Conservation (phyloP, 2,888 invertebrate species). For the Xanthostigma xanthostigma region DNA sequence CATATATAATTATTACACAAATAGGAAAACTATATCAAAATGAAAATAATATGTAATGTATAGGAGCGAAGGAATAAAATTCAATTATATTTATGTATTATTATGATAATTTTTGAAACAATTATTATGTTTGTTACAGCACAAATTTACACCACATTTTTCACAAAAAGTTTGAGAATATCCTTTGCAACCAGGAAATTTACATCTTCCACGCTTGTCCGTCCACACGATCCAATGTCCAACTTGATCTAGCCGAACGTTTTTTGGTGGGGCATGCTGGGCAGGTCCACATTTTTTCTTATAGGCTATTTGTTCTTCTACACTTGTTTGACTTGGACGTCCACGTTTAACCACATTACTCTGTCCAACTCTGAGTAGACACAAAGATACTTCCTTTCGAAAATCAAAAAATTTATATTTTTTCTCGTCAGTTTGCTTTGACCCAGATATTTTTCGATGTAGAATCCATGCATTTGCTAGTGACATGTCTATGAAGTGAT, state of each 20-base stretch:
- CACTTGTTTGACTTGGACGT: too few species aligned
- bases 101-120: slow-evolving; percentile 6
- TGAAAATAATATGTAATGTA: too few species aligned
- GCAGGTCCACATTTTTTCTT: not conserved
- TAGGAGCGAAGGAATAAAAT: too few species aligned
- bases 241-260: slow-evolving; percentile 7
- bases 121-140: slow-evolving; percentile 7
- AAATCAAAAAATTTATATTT: too few species aligned
- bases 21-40: too few species aligned
- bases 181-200: slow-evolving; percentile 10
- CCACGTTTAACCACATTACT: too few species aligned
- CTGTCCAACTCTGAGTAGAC: too few species aligned
- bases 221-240: slow-evolving; percentile 7
- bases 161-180: slow-evolving; percentile 8
- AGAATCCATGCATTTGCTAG: slow-evolving; percentile 10
- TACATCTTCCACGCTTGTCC: slow-evolving; percentile 7
- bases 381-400: too few species aligned
- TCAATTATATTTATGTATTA: too few species aligned
- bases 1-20: too few species aligned
- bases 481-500: slow-evolving; percentile 12
- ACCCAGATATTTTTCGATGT: not conserved
- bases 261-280: slow-evolving; percentile 3
- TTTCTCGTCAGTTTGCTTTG: too few species aligned
- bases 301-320: not conserved
- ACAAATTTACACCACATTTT: slow-evolving; percentile 7